phyloP scores from a whole-genome alignment of 2,113 vertebrate species.

The Urocolius indicus region DNA sequence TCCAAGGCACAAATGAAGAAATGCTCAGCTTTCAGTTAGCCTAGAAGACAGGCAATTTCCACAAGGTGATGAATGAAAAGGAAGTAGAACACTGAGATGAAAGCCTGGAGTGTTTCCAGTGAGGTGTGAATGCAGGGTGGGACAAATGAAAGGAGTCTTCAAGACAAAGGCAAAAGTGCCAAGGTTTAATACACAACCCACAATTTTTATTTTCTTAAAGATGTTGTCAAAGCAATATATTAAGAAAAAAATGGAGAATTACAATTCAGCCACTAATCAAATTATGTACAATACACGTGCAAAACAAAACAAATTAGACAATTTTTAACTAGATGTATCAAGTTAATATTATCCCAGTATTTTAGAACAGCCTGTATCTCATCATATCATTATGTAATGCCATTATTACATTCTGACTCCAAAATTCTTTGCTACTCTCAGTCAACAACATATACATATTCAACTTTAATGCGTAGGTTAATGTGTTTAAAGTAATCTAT shows the following conservation, averaged over 20 bases:
- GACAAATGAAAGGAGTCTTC: background rate
- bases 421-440: background rate
- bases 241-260: background rate
- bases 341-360: background rate
- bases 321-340: background rate
- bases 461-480: background rate
- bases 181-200: background rate
- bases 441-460: background rate
- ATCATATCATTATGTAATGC: background rate
- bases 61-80: conserved; percentile 61
- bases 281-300: background rate
- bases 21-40: conserved; percentile 8
- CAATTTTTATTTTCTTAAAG: background rate
- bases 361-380: background rate
- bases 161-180: background rate
- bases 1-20: conserved; percentile 41
- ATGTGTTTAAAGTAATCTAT: background rate
- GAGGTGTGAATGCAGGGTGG: conserved; percentile 10
- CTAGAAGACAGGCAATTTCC: conserved; percentile 46
- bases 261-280: background rate
- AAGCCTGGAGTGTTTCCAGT: conserved; percentile 49
- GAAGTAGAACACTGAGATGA: conserved; percentile 20
- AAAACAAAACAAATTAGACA: background rate
- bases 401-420: background rate
- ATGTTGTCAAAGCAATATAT: background rate